These are phyloP conservation scores for Oncorhynchus nerka DNA, from an alignment of 2,113 vertebrate species.

Conservation along the genomic window DNA sequence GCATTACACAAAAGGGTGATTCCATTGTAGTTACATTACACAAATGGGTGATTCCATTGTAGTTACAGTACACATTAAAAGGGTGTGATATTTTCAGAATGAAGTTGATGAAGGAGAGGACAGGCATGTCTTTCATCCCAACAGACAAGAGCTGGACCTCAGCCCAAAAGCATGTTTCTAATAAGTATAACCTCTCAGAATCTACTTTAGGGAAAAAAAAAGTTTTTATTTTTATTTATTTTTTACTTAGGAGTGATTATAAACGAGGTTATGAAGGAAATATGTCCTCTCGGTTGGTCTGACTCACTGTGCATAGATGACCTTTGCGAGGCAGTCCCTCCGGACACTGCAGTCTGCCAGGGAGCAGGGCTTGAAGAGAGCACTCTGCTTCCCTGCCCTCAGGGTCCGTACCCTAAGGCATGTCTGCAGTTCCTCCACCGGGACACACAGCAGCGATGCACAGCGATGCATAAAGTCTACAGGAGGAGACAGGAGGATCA, in stretches of 20 bases:
- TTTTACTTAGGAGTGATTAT: no score
- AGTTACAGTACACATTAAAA: background rate
- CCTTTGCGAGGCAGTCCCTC: slow-evolving; percentile 93
- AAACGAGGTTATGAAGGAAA: background rate
- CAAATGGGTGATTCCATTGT: background rate
- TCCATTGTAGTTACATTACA: no score
- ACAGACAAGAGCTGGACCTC: background rate
- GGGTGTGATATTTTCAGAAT: background rate
- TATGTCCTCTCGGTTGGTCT: background rate
- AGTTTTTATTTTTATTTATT: no score
- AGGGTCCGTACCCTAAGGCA: slow-evolving; percentile 80
- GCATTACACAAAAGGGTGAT: no score
- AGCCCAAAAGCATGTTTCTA: background rate
- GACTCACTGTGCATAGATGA: slow-evolving; percentile 84
- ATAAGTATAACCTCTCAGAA: background rate
- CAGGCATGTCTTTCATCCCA: background rate
- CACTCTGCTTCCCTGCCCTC: slow-evolving; percentile 84
- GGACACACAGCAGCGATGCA: slow-evolving; percentile 79
- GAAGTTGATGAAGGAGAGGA: background rate
- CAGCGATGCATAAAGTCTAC: slow-evolving; percentile 75
- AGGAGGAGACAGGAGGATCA: slow-evolving; percentile 3
- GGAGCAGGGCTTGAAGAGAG: slow-evolving; percentile 86
- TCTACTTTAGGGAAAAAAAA: no score
- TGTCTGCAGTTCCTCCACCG: slow-evolving; percentile 70
- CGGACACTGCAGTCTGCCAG: slow-evolving; percentile 82